Evolutionary conservation across 2,113 vertebrate genomes (phyloP).

Genomic region (Chloropsis cyanopogon): DNA sequence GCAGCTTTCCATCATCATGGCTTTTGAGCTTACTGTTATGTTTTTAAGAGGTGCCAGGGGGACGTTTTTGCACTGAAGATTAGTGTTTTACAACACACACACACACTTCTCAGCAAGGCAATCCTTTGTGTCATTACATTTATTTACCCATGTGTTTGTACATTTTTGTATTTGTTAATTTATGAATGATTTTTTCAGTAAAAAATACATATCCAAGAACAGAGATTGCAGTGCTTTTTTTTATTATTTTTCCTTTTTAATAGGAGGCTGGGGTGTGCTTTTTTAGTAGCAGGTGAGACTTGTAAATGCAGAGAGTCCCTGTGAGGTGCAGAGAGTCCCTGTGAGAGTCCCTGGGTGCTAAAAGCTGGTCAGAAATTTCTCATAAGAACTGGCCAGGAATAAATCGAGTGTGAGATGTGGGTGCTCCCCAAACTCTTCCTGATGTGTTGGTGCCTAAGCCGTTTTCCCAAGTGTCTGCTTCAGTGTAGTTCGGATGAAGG

Average conservation of each 20-base stretch:
- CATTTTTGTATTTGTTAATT: conserved; percentile 88
- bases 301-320: not conserved
- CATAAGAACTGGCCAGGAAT: not conserved
- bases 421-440: not conserved
- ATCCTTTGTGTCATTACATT: conserved; percentile 80
- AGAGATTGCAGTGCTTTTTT: not conserved
- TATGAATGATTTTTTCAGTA: conserved; percentile 87
- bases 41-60: conserved; percentile 79
- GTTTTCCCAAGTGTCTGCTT: not conserved
- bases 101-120: conserved; percentile 78
- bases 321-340: too few species aligned
- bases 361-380: not conserved
- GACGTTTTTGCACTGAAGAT: conserved; percentile 83
- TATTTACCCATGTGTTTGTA: conserved; percentile 85
- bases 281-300: not conserved
- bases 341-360: too few species aligned
- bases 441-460: not conserved
- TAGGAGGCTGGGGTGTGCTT: not conserved
- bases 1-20: conserved; percentile 38
- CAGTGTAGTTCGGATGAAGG: not conserved
- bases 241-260: not conserved
- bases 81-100: conserved; percentile 77
- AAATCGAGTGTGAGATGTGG: not conserved
- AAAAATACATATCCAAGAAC: conserved; percentile 78
- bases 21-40: conserved; percentile 72